A percentile compares a stretch with the other conserved stretches of the same genome.
These are phyloP conservation scores for Tetramorium alpestre DNA, from an alignment of 1,140 invertebrate genomes.

Conservation along the genomic window DNA sequence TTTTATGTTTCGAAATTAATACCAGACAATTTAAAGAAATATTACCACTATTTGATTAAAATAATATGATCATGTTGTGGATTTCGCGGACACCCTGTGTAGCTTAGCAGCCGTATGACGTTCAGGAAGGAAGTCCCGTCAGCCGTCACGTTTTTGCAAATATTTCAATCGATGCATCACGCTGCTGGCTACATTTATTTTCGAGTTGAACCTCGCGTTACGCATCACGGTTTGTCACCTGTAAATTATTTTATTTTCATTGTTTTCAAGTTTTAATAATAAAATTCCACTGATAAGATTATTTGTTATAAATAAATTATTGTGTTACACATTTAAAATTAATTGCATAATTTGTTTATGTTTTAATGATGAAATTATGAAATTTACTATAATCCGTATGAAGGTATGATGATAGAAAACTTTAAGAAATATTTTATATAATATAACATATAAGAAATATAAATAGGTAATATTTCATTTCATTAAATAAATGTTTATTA, in stretches of 20 bases:
- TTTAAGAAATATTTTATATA: background rate
- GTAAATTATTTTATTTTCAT: constrained; percentile 29
- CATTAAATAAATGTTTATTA: background rate
- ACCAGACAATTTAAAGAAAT: background rate
- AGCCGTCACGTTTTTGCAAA: constrained; percentile 29
- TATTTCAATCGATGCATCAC: constrained; percentile 37
- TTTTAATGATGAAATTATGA: background rate
- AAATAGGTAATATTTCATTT: background rate
- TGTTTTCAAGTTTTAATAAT: background rate
- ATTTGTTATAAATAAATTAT: background rate
- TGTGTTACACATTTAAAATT: background rate
- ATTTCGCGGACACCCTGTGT: constrained; percentile 11
- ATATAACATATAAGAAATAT: background rate
- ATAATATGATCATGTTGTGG: background rate
- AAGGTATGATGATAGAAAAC: background rate
- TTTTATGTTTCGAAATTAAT: constrained; percentile 1
- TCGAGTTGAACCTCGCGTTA: background rate
- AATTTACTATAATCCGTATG: background rate
- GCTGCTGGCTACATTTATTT: constrained; percentile 30
- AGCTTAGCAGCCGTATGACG: constrained; percentile 17
- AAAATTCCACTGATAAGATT: background rate
- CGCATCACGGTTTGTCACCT: constrained; percentile 1
- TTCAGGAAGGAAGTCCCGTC: constrained; percentile 31
- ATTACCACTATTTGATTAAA: background rate
- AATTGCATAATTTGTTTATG: background rate